Base-by-base conservation (phyloP, 2,888 invertebrate genomes). In the Erebia palarica region DNA sequence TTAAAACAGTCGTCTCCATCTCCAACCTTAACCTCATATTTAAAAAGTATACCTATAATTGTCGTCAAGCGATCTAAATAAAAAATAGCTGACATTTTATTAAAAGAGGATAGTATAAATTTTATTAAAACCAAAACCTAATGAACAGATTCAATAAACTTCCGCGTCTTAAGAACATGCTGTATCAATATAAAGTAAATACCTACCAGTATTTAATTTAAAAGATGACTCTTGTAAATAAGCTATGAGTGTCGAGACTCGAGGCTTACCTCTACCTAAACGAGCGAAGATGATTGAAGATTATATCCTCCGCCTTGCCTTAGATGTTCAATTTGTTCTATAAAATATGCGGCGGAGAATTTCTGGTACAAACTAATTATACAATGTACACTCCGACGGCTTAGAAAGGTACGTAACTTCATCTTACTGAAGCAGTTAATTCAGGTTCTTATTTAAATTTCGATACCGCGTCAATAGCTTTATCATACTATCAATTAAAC, bases 241-340 rank as follows among this genome's bases (percentile, higher is more conserved):
- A 42, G 16, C 42, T 44, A 16, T 16, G 44, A 60, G 42, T 60
- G 60, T 60, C 42, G 42, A 60, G 42, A 14, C 49, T 63, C 49
- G 63, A 61, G 18, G 13, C 47, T 61, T 61, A 61, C 47, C 47
- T 49, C n/a, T 18, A 61, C 44, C 63, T 63, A 49, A 63, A 63
- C 27, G 63, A 63, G 47, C n/a, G 60, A 63, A 21, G 11, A 47
- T 63, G 63, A 63, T 63, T 63, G 47, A 63, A 63, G 63, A 63
- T 63, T 63, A 63, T 63, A 49, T 14, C 14, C 63, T 49, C 21
- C 49, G 21, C 21, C 47, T 63, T 49, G 63, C 47, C 61, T 63
- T 63, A 63, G 63, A 49, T 63, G 63, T 49, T 63, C 63, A 63
- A 63, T 63, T 63, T 63, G 63, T 63, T 49, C 14, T 63, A 47